Conservation (phyloP, 1,140 invertebrate genomes). For the Leptopilina clavipes region DNA sequence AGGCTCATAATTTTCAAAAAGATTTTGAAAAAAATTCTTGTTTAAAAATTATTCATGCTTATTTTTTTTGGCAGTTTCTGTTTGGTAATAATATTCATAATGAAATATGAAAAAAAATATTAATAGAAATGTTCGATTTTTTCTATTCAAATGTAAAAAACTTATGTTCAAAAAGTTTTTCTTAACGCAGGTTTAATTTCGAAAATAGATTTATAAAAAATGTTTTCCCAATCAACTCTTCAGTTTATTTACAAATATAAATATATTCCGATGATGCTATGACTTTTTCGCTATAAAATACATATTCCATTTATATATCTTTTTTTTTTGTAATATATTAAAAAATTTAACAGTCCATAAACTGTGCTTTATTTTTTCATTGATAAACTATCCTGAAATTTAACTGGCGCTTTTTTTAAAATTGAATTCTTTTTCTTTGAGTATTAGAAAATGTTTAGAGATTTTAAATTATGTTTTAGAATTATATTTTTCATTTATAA, state of each 20-base stretch:
- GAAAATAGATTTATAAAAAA: too few relatives aligned
- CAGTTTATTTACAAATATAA: background rate
- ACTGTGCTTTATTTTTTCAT: conserved; percentile 6
- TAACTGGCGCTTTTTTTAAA: background rate
- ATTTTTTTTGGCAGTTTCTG: background rate
- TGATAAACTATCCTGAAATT: conserved; percentile 28
- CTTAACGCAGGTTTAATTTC: too few relatives aligned
- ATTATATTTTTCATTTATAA: background rate
- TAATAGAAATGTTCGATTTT: background rate
- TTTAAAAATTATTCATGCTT: background rate
- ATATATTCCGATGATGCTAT: background rate
- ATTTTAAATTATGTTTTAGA: conserved; percentile 17
- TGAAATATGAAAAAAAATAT: background rate
- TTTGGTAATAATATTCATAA: background rate
- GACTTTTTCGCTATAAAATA: conserved; percentile 16
- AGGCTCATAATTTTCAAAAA: background rate
- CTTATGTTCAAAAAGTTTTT: too few relatives aligned
- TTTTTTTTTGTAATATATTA: conserved; percentile 17
- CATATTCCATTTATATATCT: conserved; percentile 21
- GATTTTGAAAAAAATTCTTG: background rate
- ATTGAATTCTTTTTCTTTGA: background rate
- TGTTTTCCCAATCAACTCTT: background rate
- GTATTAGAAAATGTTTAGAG: conserved; percentile 10
- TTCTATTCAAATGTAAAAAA: too few relatives aligned
- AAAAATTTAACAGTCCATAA: conserved; percentile 23